Evolutionary conservation across 1,140 invertebrate species (phyloP).

Genomic region (Eupeodes corollae): DNA sequence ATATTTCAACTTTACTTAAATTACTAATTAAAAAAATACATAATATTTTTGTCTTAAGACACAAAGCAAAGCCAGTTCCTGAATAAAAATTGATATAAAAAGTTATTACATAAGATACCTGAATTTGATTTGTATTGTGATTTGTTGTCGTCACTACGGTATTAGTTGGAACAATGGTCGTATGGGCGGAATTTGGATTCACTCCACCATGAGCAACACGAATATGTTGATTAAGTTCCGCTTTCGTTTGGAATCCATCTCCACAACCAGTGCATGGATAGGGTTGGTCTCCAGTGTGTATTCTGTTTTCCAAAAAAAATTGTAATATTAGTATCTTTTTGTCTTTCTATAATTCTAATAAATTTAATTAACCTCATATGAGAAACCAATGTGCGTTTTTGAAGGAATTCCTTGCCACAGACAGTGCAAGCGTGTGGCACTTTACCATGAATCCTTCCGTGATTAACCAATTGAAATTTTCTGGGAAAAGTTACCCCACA

Average conservation of each 20-base stretch:
- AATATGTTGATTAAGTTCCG: slow-evolving; percentile 54
- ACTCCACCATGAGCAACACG: slow-evolving; percentile 45
- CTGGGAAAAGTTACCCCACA: slow-evolving; percentile 71
- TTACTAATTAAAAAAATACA: neutral
- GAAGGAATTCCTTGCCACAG: slow-evolving; percentile 72
- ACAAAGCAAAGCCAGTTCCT: neutral
- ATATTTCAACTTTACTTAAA: too few relatives aligned
- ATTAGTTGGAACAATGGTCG: slow-evolving; percentile 10
- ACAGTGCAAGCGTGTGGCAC: slow-evolving; percentile 68
- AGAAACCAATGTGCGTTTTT: slow-evolving; percentile 65
- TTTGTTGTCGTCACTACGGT: slow-evolving; percentile 31
- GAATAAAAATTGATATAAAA: too few relatives aligned
- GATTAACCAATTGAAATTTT: slow-evolving; percentile 75
- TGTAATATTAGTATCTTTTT: neutral
- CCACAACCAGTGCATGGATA: slow-evolving; percentile 62
- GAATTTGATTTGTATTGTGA: neutral
- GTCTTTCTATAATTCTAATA: too few relatives aligned
- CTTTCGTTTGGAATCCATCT: slow-evolving; percentile 60
- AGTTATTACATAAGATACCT: neutral
- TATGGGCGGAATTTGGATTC: slow-evolving; percentile 38
- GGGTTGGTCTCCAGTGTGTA: slow-evolving; percentile 49
- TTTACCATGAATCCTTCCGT: slow-evolving; percentile 64
- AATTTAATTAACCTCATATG: slow-evolving; percentile 51
- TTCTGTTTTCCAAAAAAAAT: slow-evolving; percentile 15
- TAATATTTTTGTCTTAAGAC: too few relatives aligned